A percentile compares a stretch with the other conserved stretches of the same genome.
Evolutionary conservation across 2,797 vertebrate species (phyloP).

Genomic region (Borostomias antarcticus): DNA sequence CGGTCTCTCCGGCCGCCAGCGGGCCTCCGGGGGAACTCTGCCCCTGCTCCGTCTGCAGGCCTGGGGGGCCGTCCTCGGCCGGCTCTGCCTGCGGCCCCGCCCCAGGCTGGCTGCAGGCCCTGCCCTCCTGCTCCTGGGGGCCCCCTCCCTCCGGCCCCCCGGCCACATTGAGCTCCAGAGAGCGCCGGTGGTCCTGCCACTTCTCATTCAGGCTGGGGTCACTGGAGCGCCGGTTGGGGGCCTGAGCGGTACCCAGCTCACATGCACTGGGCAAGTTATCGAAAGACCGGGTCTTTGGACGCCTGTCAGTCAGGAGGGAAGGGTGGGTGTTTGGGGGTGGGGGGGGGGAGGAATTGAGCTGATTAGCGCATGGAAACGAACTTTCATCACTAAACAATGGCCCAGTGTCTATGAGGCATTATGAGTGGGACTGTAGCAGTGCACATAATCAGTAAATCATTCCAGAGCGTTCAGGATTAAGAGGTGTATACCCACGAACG

Average conservation of each 20-base stretch:
- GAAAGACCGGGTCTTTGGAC: conserved; percentile 95
- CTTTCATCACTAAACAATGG: conserved; percentile 16
- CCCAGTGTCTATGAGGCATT: conserved; percentile 7
- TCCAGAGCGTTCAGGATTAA: conserved; percentile 16
- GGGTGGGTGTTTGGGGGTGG: conserved; percentile 17
- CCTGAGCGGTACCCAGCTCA: conserved; percentile 81
- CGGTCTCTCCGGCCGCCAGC: conserved; percentile 33
- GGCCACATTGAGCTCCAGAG: conserved; percentile 87
- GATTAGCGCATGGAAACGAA: conserved; percentile 14
- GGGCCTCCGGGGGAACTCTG: conserved; percentile 13
- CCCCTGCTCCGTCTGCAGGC: conserved; percentile 26
- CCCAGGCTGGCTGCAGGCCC: conserved; percentile 36
- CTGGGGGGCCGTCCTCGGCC: conserved; percentile 63
- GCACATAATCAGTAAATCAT: conserved; percentile 18
- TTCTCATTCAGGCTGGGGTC: conserved; percentile 97
- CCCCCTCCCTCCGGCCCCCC: conserved; percentile 73
- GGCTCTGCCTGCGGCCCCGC: conserved; percentile 50
- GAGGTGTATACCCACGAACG: background rate
- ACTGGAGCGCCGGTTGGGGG: conserved; percentile 89
- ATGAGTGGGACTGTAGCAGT: conserved; percentile 16
- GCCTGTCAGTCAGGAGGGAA: conserved; percentile 65
- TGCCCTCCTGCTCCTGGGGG: conserved; percentile 57
- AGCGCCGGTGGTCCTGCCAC: conserved; percentile 96
- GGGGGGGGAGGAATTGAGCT: background rate
- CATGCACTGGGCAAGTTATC: conserved; percentile 94